Evolutionary conservation across 2,888 invertebrate genomes (phyloP).

Genomic region (Lochmaea capreae): DNA sequence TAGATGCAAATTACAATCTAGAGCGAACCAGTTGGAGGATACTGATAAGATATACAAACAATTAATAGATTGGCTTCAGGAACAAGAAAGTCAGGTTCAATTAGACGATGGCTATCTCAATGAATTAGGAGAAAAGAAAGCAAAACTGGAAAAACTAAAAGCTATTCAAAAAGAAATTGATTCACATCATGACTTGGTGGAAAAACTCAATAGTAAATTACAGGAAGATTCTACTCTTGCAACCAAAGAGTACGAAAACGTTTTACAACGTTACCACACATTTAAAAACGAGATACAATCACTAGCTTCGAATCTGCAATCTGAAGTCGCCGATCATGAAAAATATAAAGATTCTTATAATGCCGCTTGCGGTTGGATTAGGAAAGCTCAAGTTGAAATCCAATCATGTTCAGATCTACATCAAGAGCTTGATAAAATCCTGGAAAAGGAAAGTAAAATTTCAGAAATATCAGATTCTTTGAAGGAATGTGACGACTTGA

Average conservation of each 20-base stretch:
- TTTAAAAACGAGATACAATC: conserved; percentile 75
- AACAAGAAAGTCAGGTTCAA: conserved; percentile 86
- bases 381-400: conserved; percentile 82
- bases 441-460: conserved; percentile 81
- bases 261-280: conserved; percentile 77
- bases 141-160: conserved; percentile 88
- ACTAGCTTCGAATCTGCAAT: conserved; percentile 78
- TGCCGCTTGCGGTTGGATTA: conserved; percentile 87
- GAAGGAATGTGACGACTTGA: conserved; percentile 78
- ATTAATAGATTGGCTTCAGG: conserved; percentile 88
- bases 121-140: conserved; percentile 91
- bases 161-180: conserved; percentile 85
- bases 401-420: conserved; percentile 89
- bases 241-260: conserved; percentile 76
- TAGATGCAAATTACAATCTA: conserved; percentile 78
- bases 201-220: conserved; percentile 80
- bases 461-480: conserved; percentile 76
- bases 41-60: conserved; percentile 86
- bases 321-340: conserved; percentile 88
- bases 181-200: conserved; percentile 82
- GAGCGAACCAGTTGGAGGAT: conserved; percentile 86
- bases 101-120: conserved; percentile 79
- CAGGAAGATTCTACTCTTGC: conserved; percentile 70
- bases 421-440: conserved; percentile 83
- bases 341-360: conserved; percentile 86